Evolutionary conservation across 2,888 invertebrate genomes (phyloP).

Genomic region (Barypeithes pellucidus): DNA sequence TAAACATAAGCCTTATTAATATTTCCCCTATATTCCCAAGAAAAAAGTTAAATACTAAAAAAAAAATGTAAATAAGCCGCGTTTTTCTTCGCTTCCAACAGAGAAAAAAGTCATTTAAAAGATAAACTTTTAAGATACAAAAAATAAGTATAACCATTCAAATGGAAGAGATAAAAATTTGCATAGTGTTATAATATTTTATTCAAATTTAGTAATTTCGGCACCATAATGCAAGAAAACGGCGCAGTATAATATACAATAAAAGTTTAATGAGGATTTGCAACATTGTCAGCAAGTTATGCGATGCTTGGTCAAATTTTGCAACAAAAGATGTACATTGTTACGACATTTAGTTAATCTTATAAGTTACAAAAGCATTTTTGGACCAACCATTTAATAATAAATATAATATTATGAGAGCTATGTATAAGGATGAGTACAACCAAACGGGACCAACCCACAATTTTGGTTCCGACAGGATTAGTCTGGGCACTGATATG

Average conservation of each 20-base stretch:
- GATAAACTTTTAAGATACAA: slow-evolving; percentile 14
- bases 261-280: slow-evolving; percentile 36
- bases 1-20: too few relatives aligned
- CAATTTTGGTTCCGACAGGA: too few relatives aligned
- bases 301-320: slow-evolving; percentile 14
- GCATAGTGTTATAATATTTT: slow-evolving; percentile 30
- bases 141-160: slow-evolving; percentile 12
- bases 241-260: slow-evolving; percentile 29
- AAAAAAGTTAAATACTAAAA: background rate
- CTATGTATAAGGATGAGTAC: too few relatives aligned
- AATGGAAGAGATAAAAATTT: slow-evolving; percentile 22
- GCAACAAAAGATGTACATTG: slow-evolving; percentile 8
- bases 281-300: slow-evolving; percentile 29
- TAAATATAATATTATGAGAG: too few relatives aligned
- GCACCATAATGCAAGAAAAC: slow-evolving; percentile 19
- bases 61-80: slow-evolving; percentile 3
- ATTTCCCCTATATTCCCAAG: too few relatives aligned
- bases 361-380: too few relatives aligned
- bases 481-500: too few relatives aligned
- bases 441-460: too few relatives aligned
- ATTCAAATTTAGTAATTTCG: slow-evolving; percentile 28
- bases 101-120: background rate
- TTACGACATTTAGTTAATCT: background rate
- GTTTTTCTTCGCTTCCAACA: slow-evolving; percentile 9
- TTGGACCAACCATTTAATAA: too few relatives aligned